These are phyloP conservation scores for Stegostoma tigrinum DNA, from an alignment of 2,113 vertebrate species.

Conservation along the genomic window DNA sequence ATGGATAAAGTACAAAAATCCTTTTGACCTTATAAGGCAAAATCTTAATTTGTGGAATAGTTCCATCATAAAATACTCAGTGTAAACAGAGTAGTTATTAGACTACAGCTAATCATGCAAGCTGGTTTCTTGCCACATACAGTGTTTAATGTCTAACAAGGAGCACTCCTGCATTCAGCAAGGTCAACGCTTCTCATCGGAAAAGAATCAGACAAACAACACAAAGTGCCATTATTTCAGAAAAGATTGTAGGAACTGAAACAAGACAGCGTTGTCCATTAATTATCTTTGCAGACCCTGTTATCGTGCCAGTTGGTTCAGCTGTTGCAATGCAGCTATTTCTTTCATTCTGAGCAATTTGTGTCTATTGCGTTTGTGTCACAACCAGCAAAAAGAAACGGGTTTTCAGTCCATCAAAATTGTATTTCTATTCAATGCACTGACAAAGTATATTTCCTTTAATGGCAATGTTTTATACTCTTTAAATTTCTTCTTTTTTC, in stretches of 20 bases:
- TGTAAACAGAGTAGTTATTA: not conserved
- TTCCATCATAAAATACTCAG: not conserved
- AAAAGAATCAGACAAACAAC: slow-evolving; percentile 1
- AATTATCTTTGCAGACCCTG: not conserved
- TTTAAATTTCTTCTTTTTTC: not conserved
- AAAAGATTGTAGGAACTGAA: not conserved
- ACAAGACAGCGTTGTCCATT: not conserved
- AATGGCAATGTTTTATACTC: not conserved
- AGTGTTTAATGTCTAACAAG: not conserved
- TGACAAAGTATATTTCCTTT: too few species aligned
- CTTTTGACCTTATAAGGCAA: not conserved
- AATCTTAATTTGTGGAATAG: not conserved
- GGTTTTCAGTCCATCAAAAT: not conserved
- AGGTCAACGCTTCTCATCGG: slow-evolving; percentile 23
- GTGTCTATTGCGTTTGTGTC: not conserved
- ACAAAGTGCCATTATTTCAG: not conserved
- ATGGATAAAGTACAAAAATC: not conserved
- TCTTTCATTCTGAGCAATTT: not conserved
- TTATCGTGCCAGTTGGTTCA: not conserved
- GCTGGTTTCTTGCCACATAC: not conserved
- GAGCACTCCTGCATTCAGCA: not conserved
- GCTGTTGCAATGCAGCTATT: not conserved
- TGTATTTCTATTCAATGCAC: not conserved
- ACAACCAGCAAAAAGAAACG: not conserved
- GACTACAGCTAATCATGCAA: not conserved